Conservation (phyloP, 2,888 invertebrate species). For the Diloba caeruleocephala region DNA sequence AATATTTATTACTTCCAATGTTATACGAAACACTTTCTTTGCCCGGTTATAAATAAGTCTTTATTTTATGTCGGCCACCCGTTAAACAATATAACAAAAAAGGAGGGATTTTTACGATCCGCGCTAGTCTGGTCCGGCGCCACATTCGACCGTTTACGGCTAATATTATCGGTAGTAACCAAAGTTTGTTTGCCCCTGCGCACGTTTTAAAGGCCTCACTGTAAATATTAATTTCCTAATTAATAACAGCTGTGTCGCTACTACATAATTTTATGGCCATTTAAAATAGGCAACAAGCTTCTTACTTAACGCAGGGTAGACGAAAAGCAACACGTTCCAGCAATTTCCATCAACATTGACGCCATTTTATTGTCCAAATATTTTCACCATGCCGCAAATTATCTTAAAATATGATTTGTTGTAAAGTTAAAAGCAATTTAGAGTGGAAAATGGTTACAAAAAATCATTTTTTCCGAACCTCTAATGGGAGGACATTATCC, state of each 20-base stretch:
- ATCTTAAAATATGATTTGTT: slow-evolving; percentile 59
- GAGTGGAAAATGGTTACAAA: slow-evolving; percentile 66
- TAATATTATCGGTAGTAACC: slow-evolving; percentile 64
- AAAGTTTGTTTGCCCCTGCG: slow-evolving; percentile 61
- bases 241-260: slow-evolving; percentile 55
- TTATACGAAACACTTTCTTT: slow-evolving; percentile 78
- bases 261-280: slow-evolving; percentile 51
- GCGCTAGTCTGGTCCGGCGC: slow-evolving; percentile 60
- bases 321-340: slow-evolving; percentile 49
- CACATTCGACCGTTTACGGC: slow-evolving; percentile 62
- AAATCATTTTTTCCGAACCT: slow-evolving; percentile 75
- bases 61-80: slow-evolving; percentile 81
- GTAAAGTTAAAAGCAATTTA: slow-evolving; percentile 62
- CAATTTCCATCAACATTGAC: slow-evolving; percentile 53
- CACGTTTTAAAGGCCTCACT: slow-evolving; percentile 49
- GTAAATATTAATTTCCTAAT: slow-evolving; percentile 56
- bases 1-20: slow-evolving; percentile 82
- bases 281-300: slow-evolving; percentile 47
- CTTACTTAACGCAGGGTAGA: slow-evolving; percentile 31
- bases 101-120: slow-evolving; percentile 67
- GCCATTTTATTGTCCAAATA: slow-evolving; percentile 51
- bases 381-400: slow-evolving; percentile 56
- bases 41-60: slow-evolving; percentile 81
- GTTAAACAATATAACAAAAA: slow-evolving; percentile 81
- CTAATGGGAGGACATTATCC: slow-evolving; percentile 81